Evolutionary conservation across 2,113 vertebrate genomes (phyloP).

Genomic region (Elephantulus edwardii): DNA sequence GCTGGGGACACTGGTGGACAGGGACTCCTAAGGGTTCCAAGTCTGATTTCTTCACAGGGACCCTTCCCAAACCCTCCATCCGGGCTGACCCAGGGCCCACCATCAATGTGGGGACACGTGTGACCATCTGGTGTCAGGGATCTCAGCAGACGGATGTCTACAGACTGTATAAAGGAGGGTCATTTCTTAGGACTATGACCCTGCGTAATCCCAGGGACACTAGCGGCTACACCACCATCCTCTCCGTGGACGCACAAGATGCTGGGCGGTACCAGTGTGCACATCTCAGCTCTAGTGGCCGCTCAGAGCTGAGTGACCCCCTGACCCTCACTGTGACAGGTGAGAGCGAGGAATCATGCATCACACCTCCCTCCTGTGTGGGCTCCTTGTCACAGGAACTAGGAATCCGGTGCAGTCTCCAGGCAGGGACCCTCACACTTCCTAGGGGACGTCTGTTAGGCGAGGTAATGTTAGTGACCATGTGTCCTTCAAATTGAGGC

Average conservation of each 20-base stretch:
- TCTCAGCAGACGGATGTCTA: fast-evolving
- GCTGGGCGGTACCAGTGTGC: neutral
- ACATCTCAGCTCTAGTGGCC: fast-evolving
- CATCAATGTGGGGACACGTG: fast-evolving
- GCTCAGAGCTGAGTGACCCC: fast-evolving
- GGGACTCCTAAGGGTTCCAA: fast-evolving
- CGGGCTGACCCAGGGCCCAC: neutral
- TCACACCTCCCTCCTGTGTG: neutral
- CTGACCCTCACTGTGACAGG: neutral
- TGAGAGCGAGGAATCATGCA: neutral
- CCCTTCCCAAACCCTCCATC: neutral
- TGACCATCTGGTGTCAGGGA: slow-evolving; percentile 12
- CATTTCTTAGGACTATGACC: fast-evolving
- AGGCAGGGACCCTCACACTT: neutral
- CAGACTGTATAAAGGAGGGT: fast-evolving
- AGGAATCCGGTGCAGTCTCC: neutral
- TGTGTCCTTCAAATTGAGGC: neutral
- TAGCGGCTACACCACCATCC: fast-evolving
- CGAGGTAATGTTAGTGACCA: fast-evolving
- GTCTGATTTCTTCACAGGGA: neutral
- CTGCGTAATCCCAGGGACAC: fast-evolving
- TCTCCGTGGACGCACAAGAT: fast-evolving
- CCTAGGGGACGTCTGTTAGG: neutral
- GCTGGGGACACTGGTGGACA: neutral
- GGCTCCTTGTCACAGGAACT: neutral